phyloP scores from a whole-genome alignment of 2,113 vertebrate species.

The Plotosus lineatus region DNA sequence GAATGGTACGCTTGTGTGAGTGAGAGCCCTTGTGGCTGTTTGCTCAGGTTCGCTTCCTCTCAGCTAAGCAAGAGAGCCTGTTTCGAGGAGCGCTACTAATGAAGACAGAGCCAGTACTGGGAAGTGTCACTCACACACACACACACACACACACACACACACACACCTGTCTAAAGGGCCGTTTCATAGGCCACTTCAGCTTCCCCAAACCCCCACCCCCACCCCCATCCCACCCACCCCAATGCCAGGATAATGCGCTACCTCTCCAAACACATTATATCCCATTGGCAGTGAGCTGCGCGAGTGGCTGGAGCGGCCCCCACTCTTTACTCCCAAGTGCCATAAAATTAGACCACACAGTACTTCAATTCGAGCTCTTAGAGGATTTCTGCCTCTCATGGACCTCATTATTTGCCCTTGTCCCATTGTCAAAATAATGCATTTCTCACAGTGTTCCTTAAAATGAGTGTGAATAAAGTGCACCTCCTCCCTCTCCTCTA shows the following conservation, averaged over 20 bases:
- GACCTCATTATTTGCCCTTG: slow-evolving; percentile 48
- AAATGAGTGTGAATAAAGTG: slow-evolving; percentile 41
- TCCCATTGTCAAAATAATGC: slow-evolving; percentile 44
- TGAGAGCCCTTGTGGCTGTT: slow-evolving; percentile 37
- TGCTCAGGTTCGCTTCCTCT: slow-evolving; percentile 40
- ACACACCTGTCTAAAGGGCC: slow-evolving; percentile 48
- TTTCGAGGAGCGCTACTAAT: slow-evolving; percentile 49
- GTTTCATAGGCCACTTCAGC: slow-evolving; percentile 51
- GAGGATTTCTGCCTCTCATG: slow-evolving; percentile 38
- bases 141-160: slow-evolving; percentile 25
- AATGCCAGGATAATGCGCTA: slow-evolving; percentile 50
- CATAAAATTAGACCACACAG: slow-evolving; percentile 52
- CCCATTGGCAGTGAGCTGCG: slow-evolving; percentile 48
- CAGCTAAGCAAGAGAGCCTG: slow-evolving; percentile 37
- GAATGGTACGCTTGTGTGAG: neutral
- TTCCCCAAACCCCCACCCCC: no score
- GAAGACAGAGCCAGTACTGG: slow-evolving; percentile 47
- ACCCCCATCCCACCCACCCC: slow-evolving; percentile 27
- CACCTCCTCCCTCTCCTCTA: neutral
- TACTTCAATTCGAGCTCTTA: slow-evolving; percentile 40
- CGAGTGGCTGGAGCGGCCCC: slow-evolving; percentile 48
- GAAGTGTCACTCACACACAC: slow-evolving; percentile 38
- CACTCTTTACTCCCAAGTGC: slow-evolving; percentile 53
- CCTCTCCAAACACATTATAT: slow-evolving; percentile 63
- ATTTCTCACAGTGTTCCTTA: slow-evolving; percentile 31